Percentiles rank a stretch among this genome's conserved stretches.
Conservation (phyloP, 2,797 vertebrate species). For the Chloroceryle inda region DNA sequence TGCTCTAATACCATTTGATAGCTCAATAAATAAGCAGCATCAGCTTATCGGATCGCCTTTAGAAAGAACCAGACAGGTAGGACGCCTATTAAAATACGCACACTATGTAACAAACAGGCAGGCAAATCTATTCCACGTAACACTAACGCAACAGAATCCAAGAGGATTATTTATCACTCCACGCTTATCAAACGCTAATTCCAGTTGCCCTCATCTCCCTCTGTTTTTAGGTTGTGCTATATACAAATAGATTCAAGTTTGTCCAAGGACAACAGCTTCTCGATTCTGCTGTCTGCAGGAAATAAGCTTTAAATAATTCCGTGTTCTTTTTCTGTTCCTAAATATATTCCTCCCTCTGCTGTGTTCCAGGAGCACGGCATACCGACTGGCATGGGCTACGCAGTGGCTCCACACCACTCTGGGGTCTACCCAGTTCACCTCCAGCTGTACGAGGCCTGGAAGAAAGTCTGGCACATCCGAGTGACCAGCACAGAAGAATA, state of each 20-base stretch:
- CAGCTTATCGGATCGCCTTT: neutral
- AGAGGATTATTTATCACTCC: neutral
- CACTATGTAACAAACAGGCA: neutral
- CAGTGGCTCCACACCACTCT: slow-evolving; percentile 96
- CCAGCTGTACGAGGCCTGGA: slow-evolving; percentile 97
- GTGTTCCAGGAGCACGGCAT: slow-evolving; percentile 90
- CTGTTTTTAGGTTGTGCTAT: neutral
- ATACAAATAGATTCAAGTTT: neutral
- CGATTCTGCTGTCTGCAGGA: fast-evolving
- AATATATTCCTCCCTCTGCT: neutral
- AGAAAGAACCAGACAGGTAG: slow-evolving; percentile 3
- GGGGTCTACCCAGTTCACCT: slow-evolving; percentile 96
- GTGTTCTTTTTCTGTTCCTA: neutral
- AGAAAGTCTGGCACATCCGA: slow-evolving; percentile 92
- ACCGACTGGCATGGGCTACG: slow-evolving; percentile 93
- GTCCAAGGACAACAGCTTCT: neutral
- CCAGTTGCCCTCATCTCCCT: neutral
- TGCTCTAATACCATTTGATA: slow-evolving; percentile 12
- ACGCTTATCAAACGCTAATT: neutral
- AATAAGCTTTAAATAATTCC: neutral
- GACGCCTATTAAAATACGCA: neutral
- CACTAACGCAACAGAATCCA: neutral
- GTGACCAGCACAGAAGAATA: slow-evolving; percentile 99
- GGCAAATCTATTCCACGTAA: neutral
- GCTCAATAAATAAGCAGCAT: neutral